Percentiles rank a stretch among this genome's conserved stretches.
phyloP scores from a whole-genome alignment of 1,140 invertebrate genomes.

The Cheumatopsyche charites region DNA sequence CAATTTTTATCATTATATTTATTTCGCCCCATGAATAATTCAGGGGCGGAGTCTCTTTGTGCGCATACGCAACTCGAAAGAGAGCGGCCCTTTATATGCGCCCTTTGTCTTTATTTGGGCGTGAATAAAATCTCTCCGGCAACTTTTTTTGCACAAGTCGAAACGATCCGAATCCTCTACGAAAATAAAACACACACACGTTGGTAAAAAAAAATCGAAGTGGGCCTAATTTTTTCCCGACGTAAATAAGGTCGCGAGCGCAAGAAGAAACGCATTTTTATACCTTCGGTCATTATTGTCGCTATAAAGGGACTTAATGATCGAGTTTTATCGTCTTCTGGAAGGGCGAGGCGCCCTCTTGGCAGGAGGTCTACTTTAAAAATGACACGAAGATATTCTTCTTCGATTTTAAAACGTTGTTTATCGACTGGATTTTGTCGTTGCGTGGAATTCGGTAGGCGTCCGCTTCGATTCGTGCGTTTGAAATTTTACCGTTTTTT shows the following conservation, averaged over 20 bases:
- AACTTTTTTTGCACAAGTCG: slow-evolving; percentile 27
- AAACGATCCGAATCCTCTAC: background rate
- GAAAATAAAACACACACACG: too few relatives aligned
- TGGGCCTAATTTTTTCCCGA: slow-evolving; percentile 12
- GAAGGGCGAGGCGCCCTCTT: slow-evolving; percentile 1
- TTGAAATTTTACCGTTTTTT: too few relatives aligned
- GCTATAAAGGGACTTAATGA: slow-evolving; percentile 12
- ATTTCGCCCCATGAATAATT: slow-evolving; percentile 36
- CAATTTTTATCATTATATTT: background rate
- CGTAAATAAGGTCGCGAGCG: background rate
- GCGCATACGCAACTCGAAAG: slow-evolving; percentile 21
- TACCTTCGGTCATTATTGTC: background rate
- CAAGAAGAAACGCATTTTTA: background rate
- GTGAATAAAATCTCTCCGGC: slow-evolving; percentile 36
- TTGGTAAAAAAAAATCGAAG: background rate
- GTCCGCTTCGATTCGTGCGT: too few relatives aligned
- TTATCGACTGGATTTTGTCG: background rate
- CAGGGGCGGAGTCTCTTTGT: slow-evolving; percentile 27
- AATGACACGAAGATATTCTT: slow-evolving; percentile 6
- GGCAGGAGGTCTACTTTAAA: slow-evolving; percentile 13
- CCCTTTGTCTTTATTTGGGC: slow-evolving; percentile 44
- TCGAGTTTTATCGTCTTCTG: slow-evolving; percentile 1
- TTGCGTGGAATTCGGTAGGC: too few relatives aligned
- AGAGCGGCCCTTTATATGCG: slow-evolving; percentile 13
- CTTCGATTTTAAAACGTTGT: background rate